These are phyloP conservation scores for Catharus fuscescens DNA, from an alignment of 2,113 vertebrate species.

Conservation along the genomic window DNA sequence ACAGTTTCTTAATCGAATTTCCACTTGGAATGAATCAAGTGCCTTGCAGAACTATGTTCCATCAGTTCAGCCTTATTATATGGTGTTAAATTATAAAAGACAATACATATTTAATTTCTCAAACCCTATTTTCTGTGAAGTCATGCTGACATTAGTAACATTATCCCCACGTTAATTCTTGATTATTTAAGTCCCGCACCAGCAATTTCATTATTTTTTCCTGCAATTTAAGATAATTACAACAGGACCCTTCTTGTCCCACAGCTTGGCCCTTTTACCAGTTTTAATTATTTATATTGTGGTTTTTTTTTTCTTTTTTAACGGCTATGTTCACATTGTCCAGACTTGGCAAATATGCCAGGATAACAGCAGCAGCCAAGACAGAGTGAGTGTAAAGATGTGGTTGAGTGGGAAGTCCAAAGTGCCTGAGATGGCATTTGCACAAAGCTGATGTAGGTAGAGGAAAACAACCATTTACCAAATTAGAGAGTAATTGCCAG, in stretches of 20 bases:
- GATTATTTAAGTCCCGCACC: not conserved
- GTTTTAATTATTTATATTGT: not conserved
- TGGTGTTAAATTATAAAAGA: not conserved
- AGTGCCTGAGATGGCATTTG: not conserved
- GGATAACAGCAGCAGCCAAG: not conserved
- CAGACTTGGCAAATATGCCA: not conserved
- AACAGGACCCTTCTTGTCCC: not conserved
- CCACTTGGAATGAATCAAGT: not conserved
- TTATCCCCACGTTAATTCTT: not conserved
- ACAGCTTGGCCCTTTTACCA: not conserved
- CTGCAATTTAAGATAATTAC: not conserved
- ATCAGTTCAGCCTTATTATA: not conserved
- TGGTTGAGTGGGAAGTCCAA: not conserved
- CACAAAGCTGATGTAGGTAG: not conserved
- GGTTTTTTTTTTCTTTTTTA: not conserved
- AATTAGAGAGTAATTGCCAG: not conserved
- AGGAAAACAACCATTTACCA: not conserved
- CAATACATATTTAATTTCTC: not conserved
- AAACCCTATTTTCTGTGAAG: not conserved
- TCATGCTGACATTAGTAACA: not conserved
- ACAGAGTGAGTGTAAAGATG: not conserved
- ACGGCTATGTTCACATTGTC: fast-evolving
- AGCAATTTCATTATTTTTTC: not conserved
- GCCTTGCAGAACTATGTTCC: not conserved
- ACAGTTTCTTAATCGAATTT: not conserved